Base-by-base conservation (phyloP, 2,113 vertebrate species). In the Nansenia antarctica region DNA sequence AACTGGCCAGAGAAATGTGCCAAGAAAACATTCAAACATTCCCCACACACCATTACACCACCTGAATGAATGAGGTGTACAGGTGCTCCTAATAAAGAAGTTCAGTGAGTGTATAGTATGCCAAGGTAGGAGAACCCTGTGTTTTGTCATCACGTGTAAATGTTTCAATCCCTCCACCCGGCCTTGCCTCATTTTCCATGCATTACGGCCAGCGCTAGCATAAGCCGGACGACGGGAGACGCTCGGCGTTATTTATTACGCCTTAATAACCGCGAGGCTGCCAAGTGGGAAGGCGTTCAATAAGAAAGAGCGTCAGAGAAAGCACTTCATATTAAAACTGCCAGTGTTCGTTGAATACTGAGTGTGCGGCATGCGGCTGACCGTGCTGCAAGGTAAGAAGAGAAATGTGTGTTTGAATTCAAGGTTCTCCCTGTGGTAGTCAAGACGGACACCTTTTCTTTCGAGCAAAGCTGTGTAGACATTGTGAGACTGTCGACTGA, bases 291-390 rank as follows among this genome's bases (percentile, higher is more conserved):
- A 85, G 81, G 73, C 45, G 66, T 72, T 86, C 76, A 85, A 82
- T 78, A 83, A 79, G 80, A 86, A 78, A 80, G 78, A 82, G 72
- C 73, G 78, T 58, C n/a, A 31, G 29, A 31, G 27, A 58, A 31
- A 84, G 81, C 32, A 67, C 66, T 82, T 84, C 74, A 72, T 80
- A 84, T 82, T 83, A 84, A 82, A 80, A 31, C 78, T 80, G 82
- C 79, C 82, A 81, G 53, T 77, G 71, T 82, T 82, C 72, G 76
- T 71, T 80, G 81, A 84, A 88, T 73, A 73, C 73, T 78, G 74
- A n/a, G n/a, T n/a, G n/a, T n/a, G n/a, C n/a, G n/a, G 78, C 14
- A 53, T 73, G 67, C 22, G 54, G 63, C 68, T 76, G 68, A 7
- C 45, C 68, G 62, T 75, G 67, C 47, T 69, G 74, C 49, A 47